These are phyloP conservation scores for Asobara japonica DNA, from an alignment of 1,140 invertebrate species.

Conservation along the genomic window DNA sequence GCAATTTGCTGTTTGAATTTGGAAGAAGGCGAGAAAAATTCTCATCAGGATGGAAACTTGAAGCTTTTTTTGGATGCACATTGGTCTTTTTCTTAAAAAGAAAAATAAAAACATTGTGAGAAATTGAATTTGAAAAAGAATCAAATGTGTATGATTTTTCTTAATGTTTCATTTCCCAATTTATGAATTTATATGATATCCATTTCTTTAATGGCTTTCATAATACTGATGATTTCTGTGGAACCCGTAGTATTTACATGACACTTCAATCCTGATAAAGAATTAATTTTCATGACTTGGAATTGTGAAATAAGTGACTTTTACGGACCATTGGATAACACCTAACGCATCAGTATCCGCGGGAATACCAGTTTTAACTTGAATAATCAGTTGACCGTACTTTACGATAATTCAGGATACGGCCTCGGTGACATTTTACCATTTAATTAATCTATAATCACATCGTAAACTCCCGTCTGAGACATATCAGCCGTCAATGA, in stretches of 20 bases:
- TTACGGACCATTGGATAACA: background rate
- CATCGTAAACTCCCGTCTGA: background rate
- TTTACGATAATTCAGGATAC: constrained; percentile 12
- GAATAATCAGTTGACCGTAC: constrained; percentile 21
- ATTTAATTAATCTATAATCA: background rate
- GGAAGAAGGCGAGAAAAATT: background rate
- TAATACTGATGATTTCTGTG: too few species aligned
- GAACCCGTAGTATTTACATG: too few species aligned
- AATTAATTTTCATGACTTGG: too few species aligned
- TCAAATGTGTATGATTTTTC: background rate
- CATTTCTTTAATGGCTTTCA: too few species aligned
- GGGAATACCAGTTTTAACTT: constrained; percentile 9
- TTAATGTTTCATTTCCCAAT: too few species aligned
- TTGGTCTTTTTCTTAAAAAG: too few species aligned
- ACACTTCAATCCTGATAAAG: too few species aligned
- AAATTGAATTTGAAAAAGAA: background rate
- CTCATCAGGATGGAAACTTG: too few species aligned
- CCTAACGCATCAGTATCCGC: background rate
- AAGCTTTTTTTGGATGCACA: too few species aligned
- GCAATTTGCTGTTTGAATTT: background rate
- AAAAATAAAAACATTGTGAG: too few species aligned
- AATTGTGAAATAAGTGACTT: background rate
- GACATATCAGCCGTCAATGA: too few species aligned
- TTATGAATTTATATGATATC: too few species aligned
- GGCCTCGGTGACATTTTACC: background rate